These are phyloP conservation scores for Numida meleagris DNA, from an alignment of 2,113 vertebrate species.

Conservation along the genomic window DNA sequence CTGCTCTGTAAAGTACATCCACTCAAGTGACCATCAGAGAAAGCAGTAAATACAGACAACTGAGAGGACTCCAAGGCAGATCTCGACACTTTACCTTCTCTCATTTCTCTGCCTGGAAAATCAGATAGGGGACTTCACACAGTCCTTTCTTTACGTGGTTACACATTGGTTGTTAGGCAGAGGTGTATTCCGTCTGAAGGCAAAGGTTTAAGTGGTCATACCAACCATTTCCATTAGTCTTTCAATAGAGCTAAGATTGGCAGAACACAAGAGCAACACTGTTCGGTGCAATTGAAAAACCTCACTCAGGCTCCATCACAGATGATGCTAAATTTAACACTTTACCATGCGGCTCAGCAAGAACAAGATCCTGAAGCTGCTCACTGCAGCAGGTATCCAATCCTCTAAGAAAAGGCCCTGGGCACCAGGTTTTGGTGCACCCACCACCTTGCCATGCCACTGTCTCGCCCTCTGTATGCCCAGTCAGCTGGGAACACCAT, in stretches of 20 bases:
- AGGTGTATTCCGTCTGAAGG: neutral
- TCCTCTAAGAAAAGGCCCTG: neutral
- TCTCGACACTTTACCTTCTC: neutral
- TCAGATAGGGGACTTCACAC: neutral
- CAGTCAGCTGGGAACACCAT: rapidly evolving
- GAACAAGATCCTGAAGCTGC: neutral
- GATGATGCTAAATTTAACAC: neutral
- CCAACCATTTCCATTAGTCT: rapidly evolving
- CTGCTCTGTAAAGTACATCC: neutral
- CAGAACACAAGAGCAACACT: neutral
- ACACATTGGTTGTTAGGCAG: neutral
- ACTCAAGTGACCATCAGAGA: neutral
- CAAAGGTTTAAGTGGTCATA: rapidly evolving
- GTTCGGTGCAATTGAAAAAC: neutral
- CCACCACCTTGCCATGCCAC: too few species aligned
- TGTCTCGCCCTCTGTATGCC: neutral
- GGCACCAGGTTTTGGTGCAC: neutral
- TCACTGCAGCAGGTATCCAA: neutral
- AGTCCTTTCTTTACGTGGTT: rapidly evolving
- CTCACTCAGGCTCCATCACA: rapidly evolving
- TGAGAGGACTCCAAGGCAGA: rapidly evolving
- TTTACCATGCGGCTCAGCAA: neutral
- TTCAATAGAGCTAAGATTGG: neutral
- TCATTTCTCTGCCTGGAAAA: neutral
- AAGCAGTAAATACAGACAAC: rapidly evolving